A percentile compares a stretch with the other conserved stretches of the same genome.
Evolutionary conservation across 1,140 invertebrate species (phyloP).

Genomic region (Drosophila obscura): DNA sequence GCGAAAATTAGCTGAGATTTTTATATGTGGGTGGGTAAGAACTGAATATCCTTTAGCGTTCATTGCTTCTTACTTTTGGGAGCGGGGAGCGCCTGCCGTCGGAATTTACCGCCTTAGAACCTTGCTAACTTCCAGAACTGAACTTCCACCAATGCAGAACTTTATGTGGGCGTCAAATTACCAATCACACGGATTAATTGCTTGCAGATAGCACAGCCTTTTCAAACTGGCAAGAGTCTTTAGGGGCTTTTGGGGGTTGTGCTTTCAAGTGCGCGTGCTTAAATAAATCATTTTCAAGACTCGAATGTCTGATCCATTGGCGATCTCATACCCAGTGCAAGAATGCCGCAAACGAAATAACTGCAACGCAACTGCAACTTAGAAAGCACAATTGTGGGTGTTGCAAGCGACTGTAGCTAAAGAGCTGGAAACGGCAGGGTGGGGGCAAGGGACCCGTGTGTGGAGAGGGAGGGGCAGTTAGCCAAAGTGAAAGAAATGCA

Average conservation of each 20-base stretch:
- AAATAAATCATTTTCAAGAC: constrained; percentile 83
- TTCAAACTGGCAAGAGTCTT: constrained; percentile 31
- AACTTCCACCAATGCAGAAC: constrained; percentile 6
- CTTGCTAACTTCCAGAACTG: background rate
- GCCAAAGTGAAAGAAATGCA: constrained; percentile 46
- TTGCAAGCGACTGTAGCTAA: constrained; percentile 21
- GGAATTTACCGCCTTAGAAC: no score
- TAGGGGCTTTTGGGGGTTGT: constrained; percentile 18
- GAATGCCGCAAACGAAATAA: constrained; percentile 71
- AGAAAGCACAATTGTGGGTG: constrained; percentile 71
- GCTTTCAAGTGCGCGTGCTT: constrained; percentile 73
- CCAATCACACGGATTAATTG: constrained; percentile 79
- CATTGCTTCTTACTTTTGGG: no score
- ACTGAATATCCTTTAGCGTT: no score
- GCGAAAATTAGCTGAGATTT: constrained; percentile 36
- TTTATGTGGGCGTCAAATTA: constrained; percentile 64
- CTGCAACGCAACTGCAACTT: constrained; percentile 12
- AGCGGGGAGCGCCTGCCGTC: background rate
- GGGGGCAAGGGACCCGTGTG: constrained; percentile 34
- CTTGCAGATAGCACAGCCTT: constrained; percentile 56
- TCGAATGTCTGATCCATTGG: constrained; percentile 51
- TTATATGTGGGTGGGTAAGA: background rate
- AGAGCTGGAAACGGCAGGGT: background rate
- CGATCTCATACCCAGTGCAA: constrained; percentile 81
- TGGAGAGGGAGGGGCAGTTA: constrained; percentile 18